Conservation (phyloP, 2,797 vertebrate species). For the Acrocephalus scirpaceus region DNA sequence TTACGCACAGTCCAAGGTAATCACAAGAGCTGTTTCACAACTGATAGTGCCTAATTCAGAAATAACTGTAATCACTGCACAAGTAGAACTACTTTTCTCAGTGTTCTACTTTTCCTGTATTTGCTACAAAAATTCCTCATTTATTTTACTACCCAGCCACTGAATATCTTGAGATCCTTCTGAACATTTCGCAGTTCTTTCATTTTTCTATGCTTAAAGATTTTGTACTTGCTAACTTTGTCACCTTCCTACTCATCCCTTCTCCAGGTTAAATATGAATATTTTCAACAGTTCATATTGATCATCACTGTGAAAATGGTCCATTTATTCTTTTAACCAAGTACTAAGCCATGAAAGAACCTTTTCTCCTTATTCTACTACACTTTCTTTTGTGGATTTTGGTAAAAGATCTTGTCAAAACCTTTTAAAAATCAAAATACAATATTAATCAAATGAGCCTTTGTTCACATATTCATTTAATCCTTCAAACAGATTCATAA, state of each 20-base stretch:
- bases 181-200: conserved; percentile 35
- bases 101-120: conserved; percentile 1
- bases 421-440: conserved; percentile 14
- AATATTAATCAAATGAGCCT: conserved; percentile 13
- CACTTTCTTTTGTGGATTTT: not conserved
- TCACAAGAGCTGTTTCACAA: not conserved
- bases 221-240: conserved; percentile 54
- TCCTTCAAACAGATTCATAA: not conserved
- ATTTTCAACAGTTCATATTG: conserved; percentile 17
- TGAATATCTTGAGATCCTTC: conserved; percentile 17
- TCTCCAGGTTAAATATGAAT: conserved; percentile 40
- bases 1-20: not conserved
- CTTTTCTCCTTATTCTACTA: not conserved
- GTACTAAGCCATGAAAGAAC: conserved; percentile 18
- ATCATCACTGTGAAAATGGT: conserved; percentile 15
- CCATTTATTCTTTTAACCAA: conserved; percentile 42
- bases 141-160: not conserved
- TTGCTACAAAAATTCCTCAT: not conserved
- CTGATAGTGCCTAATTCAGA: not conserved
- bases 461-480: conserved; percentile 6
- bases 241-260: conserved; percentile 53
- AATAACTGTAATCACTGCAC: not conserved
- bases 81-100: not conserved
- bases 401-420: not conserved
- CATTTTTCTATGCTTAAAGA: conserved; percentile 46